phyloP scores from a whole-genome alignment of 2,888 invertebrate genomes.

The Arrhopalites spinosus region DNA sequence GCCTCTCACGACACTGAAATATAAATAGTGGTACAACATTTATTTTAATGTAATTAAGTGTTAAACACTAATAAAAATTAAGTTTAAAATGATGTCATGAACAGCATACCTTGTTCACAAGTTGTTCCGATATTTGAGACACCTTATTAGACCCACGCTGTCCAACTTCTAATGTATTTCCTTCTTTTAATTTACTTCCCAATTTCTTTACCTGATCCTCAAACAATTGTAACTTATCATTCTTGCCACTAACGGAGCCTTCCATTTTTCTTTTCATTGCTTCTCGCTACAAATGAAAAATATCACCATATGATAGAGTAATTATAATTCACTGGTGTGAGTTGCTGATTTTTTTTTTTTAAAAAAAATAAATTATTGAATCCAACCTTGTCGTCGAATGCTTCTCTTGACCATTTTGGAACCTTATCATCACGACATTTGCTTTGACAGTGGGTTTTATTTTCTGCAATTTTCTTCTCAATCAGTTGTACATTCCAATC shows the following conservation, averaged over 20 bases:
- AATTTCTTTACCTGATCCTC: slow-evolving; percentile 73
- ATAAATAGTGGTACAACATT: too few relatives aligned
- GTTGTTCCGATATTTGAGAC: slow-evolving; percentile 82
- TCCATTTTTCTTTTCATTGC: slow-evolving; percentile 69
- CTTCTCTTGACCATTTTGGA: slow-evolving; percentile 72
- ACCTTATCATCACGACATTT: slow-evolving; percentile 71
- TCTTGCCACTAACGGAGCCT: slow-evolving; percentile 64
- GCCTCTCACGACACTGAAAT: slow-evolving; percentile 39
- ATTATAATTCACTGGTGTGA: not conserved
- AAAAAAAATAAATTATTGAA: not conserved
- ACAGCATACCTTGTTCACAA: slow-evolving; percentile 49
- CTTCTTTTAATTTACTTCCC: slow-evolving; percentile 77
- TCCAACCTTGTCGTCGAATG: not conserved
- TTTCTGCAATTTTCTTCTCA: slow-evolving; percentile 84
- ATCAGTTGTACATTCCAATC: slow-evolving; percentile 92
- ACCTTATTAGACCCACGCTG: slow-evolving; percentile 74
- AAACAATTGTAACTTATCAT: slow-evolving; percentile 72
- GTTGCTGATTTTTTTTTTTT: not conserved
- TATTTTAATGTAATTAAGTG: too few relatives aligned
- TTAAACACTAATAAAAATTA: too few relatives aligned
- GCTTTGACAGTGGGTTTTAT: slow-evolving; percentile 61
- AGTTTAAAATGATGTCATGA: too few relatives aligned
- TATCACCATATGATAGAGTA: not conserved
- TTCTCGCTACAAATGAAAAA: slow-evolving; percentile 63
- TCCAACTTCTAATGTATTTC: slow-evolving; percentile 70